Evolutionary conservation across 2,797 vertebrate species (phyloP), one percentile per base, ranked within the genome.

Genomic region (Dicrostonyx torquatus): DNA sequence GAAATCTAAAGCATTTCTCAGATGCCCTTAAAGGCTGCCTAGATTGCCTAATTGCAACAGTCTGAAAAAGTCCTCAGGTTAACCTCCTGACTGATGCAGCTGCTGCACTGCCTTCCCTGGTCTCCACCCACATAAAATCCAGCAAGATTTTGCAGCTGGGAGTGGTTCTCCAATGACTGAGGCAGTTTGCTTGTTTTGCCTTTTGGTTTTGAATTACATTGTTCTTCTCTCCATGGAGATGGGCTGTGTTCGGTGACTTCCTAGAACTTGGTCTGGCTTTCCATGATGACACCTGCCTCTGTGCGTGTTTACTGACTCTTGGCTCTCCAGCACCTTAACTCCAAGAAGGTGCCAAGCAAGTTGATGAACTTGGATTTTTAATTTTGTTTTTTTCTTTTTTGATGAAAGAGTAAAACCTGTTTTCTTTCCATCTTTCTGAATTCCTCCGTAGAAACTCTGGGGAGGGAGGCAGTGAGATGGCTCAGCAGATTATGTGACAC

Each of bases 301-400:
- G 45, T 55, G 53, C 76, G 0, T 45, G n/a, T 94, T 79, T 75
- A 48, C 9, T 66, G 37, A 29, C 58, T 64, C 34, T 83, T 18
- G 4, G 26, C 64, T 60, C 14, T 14, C 48, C 78, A 4, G 40
- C 13, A 75, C 85, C 31, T 78, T n/a, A 84, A n/a, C 50, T 85
- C 34, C 43, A 22, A 60, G 62, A 73, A 60, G n/a, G 3, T 72
- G 20, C 53, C 12, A 62, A 53, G 29, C 87, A 72, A 48, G 60
- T 37, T 64, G 82, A 50, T 83, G 55, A 73, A 77, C 40, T 34
- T 92, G 70, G 14, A 84, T 26, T 94, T 90, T 90, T n/a, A 68
- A 22, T 18, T 60, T 37, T 55, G 18, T 20, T 55, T 64, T 58
- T 62, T 12, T 31, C 64, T n/a, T 45, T 34, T 58, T 80, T 13